Evolutionary conservation across 2,113 vertebrate species (phyloP), one percentile per base, ranked within the genome.

Genomic region (Monarcha castaneiventris): DNA sequence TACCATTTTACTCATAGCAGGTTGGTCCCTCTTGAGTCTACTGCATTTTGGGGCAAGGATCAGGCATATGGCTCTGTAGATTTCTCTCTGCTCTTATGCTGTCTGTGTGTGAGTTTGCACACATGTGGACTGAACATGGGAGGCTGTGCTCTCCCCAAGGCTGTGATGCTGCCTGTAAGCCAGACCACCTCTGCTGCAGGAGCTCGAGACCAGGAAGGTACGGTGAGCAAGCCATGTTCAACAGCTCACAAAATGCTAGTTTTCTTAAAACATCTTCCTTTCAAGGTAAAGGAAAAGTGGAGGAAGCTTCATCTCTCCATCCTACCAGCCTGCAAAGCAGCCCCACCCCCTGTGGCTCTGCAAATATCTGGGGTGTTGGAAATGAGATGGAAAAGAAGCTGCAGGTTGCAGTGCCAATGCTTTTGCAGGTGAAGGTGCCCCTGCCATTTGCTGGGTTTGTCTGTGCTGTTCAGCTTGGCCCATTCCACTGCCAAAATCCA

Each of bases 201-300:
- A 87, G 9, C 52, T 44, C 0, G 1, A 49, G 48, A 23, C 29
- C 3, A 1, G 37, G 25, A 41, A 61, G 69, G 30, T 30, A 39
- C 0, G 0, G n/a, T n/a, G 55, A 48, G 66, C 30, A 48, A 69
- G 43, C 10, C 1, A 0, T 0, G 0, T 91, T 73, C 71, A 75
- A 27, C 37, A 62, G 61, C 27, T 90, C 43, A 9, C 4, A 0
- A 71, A 52, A 84, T 32, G 46, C 39, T 52, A n/a, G 7, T 90
- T 87, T 58, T 58, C 37, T 54, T 87, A 35, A 69, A 84, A 39
- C 18, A 17, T 22, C 54, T 39, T 63, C 23, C 20, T 41, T 68
- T 87, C 48, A 39, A 63, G 13, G 8, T 46, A 29, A 41, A 25
- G 13, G 43, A 49, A 19, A n/a, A 84, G 54, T 7, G 10, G 39